Evolutionary conservation across 2,888 invertebrate species (phyloP), one percentile per base, ranked within the genome.

Genomic region (Dexiosoma caninum): DNA sequence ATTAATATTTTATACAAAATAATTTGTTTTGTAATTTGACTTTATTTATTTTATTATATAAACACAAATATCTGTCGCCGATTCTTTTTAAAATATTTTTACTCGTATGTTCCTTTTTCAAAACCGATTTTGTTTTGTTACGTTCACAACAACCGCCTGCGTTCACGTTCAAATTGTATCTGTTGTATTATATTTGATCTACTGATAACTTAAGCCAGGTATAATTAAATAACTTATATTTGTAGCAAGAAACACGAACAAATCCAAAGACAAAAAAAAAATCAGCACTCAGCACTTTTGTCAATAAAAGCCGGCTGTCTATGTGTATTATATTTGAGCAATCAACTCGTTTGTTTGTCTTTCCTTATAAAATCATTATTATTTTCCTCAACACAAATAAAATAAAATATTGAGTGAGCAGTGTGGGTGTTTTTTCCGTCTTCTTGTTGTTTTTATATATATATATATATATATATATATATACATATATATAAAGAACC

Each of bases 81-180:
- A 14, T 64, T 51, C 16, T 35, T 64, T 64, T 49, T 9, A 67
- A n/a, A 66, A 59, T 49, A 70, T 70, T 44, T 51, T 62, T 69
- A 4, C 60, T 42, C n/a, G n/a, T 64, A 32, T 37, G 10, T 53
- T 67, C 21, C 16, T 60, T 30, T 66, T 57, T 32, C 10, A 21
- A 57, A 14, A 55, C 14, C 40, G 16, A 37, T 32, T 42, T 40
- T n/a, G n/a, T 72, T 60, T 55, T 40, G 42, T 40, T 37, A 53
- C 51, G n/a, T 21, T 40, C 30, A 19, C 40, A 59, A 19, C 71
- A 42, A 59, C 72, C 57, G 59, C 7, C 64, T 77, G 72, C 51
- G 37, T 77, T 72, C 55, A 74, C 81, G 81, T 81, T 81, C 69
- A 55, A 72, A 74, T 74, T 74, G 72, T 77, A 74, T 77, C 81